Evolutionary conservation across 23 tunicate genomes (phyloP).

Genomic region (Trididemnum clinides): DNA sequence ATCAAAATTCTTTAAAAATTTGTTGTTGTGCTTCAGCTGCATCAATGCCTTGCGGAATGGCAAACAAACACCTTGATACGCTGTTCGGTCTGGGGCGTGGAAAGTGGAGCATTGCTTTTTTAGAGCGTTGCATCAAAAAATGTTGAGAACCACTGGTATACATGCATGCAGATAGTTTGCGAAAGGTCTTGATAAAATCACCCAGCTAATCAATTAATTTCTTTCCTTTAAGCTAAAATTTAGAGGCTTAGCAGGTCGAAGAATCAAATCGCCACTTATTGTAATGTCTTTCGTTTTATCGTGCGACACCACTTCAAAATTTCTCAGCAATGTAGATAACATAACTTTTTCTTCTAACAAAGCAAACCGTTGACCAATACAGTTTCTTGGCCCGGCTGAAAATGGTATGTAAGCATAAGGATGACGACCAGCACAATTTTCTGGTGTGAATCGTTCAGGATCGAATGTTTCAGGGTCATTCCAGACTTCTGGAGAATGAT

Average conservation of each 20-base stretch:
- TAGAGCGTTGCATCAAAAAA: no score
- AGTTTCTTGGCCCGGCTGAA: conserved; percentile 98
- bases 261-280: conserved; percentile 58
- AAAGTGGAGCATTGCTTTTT: no score
- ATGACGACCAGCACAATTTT: conserved; percentile 58
- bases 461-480: conserved; percentile 72
- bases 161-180: no score
- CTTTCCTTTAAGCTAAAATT: conserved; percentile 28
- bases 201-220: no score
- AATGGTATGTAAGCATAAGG: conserved; percentile 92
- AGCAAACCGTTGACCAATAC: conserved; percentile 98
- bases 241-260: conserved; percentile 66
- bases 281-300: conserved; percentile 48
- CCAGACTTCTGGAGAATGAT: conserved; percentile 80
- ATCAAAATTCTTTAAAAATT: no score
- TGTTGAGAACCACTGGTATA: no score
- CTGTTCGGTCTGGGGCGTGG: no score
- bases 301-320: conserved; percentile 24
- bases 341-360: conserved; percentile 85
- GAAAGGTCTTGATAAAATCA: no score
- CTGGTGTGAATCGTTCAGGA: conserved; percentile 67
- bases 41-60: no score
- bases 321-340: conserved; percentile 54
- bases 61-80: no score
- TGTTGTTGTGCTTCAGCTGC: no score